Evolutionary conservation across 2,888 invertebrate genomes (phyloP), one percentile per base, ranked within the genome.

Genomic region (Ryuthela nishihirai): DNA sequence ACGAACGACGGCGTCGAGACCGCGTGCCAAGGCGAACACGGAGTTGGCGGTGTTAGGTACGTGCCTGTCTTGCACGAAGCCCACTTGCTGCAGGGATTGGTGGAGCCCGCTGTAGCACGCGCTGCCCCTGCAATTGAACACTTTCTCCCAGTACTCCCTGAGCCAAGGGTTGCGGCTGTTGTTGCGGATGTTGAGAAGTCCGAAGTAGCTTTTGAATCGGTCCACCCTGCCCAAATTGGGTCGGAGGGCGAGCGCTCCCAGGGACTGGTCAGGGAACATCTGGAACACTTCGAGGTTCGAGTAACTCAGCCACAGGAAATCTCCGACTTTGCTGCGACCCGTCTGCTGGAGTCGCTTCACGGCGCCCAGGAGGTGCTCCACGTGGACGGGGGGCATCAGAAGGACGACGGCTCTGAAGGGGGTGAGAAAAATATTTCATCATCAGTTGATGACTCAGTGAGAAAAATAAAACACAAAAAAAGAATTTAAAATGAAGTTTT

Each of bases 161-260:
- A 76, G 76, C 76, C 76, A 77, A 1, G 75, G 75, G 59, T 76
- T 74, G 4, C 65, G 54, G 0, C 49, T 54, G 54, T 74, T 70
- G 24, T 62, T 67, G 26, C 55, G 65, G 4, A 69, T 61, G 4
- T 65, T 58, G 10, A 70, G 59, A 10, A 36, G 47, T 0, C 59
- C 60, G 48, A 70, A 70, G 41, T 69, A 61, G 9, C 67, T 52
- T 35, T 67, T 65, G 52, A 70, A 70, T 18, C 64, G 65, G 3
- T 59, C 41, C 4, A 69, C 67, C 17, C 64, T 66, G 17, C 64
- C 62, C 23, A 47, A 44, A 17, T 41, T 42, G n/a, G 43, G 15
- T 15, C 52, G 36, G 10, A 64, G 7, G 20, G 50, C 55, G 4
- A 61, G 26, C 4, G 54, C 55, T 4, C 52, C 47, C 4, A 43